These are phyloP conservation scores for Datnioides undecimradiatus DNA, from an alignment of 2,113 vertebrate genomes.

Conservation along the genomic window DNA sequence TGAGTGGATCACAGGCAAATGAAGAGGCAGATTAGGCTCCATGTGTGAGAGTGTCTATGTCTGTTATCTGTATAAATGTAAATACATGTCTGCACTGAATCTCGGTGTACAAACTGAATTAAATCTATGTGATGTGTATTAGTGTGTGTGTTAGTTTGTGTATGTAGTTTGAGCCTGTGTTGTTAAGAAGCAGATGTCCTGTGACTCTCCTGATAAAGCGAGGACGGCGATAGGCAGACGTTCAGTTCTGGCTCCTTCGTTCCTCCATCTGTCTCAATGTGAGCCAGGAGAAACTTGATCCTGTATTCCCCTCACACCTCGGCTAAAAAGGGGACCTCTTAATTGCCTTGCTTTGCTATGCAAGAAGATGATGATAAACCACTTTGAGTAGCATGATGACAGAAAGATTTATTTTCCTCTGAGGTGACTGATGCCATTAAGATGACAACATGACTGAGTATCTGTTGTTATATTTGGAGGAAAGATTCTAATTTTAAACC, in stretches of 20 bases:
- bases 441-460: constrained; percentile 22
- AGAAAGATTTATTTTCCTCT: constrained; percentile 48
- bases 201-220: constrained; percentile 38
- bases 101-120: not conserved
- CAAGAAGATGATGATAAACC: constrained; percentile 52
- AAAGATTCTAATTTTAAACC: constrained; percentile 39
- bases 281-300: constrained; percentile 61
- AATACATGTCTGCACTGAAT: not conserved
- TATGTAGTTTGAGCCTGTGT: constrained; percentile 2
- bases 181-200: constrained; percentile 50
- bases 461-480: constrained; percentile 41
- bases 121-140: not conserved
- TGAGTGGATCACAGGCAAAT: constrained; percentile 53
- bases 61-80: not conserved
- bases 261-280: constrained; percentile 43
- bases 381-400: constrained; percentile 49
- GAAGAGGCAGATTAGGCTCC: constrained; percentile 42
- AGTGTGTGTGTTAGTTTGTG: not conserved
- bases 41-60: constrained; percentile 8
- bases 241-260: constrained; percentile 30
- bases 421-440: constrained; percentile 32
- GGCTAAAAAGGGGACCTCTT: constrained; percentile 58
- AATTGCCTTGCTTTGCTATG: constrained; percentile 46
- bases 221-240: constrained; percentile 27
- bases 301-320: constrained; percentile 36